Evolutionary conservation across 2,797 vertebrate genomes (phyloP).

Genomic region (Scolopax rusticola): DNA sequence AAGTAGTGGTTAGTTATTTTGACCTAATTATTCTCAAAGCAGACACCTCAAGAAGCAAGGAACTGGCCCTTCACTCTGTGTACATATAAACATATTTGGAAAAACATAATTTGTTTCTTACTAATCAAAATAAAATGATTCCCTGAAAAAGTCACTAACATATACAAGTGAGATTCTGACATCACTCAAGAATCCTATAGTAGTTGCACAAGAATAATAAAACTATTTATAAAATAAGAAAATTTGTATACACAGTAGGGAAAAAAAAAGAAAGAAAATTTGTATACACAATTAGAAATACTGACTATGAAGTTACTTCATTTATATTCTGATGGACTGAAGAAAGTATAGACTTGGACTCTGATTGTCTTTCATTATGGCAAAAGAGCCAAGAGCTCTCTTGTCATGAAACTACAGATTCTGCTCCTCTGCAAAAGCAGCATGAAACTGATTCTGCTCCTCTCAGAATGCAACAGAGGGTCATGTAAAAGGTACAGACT

Average conservation of each 20-base stretch:
- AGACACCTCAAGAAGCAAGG: neutral
- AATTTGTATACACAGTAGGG: too few species aligned
- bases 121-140: neutral
- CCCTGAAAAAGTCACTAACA: neutral
- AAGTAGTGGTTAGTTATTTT: neutral
- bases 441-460: neutral
- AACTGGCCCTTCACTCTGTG: neutral
- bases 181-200: neutral
- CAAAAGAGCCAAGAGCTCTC: neutral
- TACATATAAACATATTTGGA: accelerated
- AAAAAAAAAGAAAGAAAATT: neutral
- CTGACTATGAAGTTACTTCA: neutral
- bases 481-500: neutral
- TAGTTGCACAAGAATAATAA: neutral
- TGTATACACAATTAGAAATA: neutral
- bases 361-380: neutral
- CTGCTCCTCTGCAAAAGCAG: neutral
- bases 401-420: neutral
- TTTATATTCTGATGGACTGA: neutral
- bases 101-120: neutral
- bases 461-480: neutral
- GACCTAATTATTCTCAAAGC: neutral
- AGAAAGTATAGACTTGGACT: neutral
- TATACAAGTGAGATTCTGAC: neutral
- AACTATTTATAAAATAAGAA: neutral